Percentiles rank a stretch among this genome's conserved stretches.
Conservation (phyloP, 2,113 vertebrate genomes). For the Malurus cyaneus region DNA sequence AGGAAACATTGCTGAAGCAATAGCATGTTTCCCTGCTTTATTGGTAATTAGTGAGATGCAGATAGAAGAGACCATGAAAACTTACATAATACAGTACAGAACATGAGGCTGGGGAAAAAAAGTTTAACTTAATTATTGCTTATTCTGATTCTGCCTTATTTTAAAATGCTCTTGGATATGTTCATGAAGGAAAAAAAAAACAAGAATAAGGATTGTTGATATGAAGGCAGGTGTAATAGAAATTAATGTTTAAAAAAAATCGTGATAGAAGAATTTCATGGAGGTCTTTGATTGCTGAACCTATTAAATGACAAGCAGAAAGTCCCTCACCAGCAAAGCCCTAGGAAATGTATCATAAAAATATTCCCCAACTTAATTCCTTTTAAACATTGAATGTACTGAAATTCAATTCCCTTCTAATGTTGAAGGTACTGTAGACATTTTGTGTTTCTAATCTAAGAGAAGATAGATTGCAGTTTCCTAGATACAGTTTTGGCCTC, state of each 20-base stretch:
- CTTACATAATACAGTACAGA: background rate
- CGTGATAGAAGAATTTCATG: background rate
- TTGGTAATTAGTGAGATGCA: background rate
- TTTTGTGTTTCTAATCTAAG: background rate
- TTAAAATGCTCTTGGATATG: background rate
- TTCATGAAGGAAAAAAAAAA: background rate
- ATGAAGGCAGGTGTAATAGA: background rate
- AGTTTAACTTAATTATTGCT: background rate
- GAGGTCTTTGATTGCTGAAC: background rate
- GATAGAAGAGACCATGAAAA: background rate
- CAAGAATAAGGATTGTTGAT: background rate
- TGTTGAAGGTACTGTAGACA: background rate
- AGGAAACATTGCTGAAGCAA: background rate
- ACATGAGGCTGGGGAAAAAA: background rate
- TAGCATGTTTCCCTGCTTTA: background rate
- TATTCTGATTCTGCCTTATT: background rate
- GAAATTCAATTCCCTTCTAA: background rate
- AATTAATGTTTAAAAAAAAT: background rate
- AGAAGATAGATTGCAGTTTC: background rate
- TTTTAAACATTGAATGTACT: background rate
- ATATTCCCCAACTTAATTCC: background rate
- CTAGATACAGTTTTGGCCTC: background rate
- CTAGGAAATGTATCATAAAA: background rate
- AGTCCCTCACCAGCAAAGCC: background rate
- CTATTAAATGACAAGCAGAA: background rate